Conservation (phyloP, 2,888 invertebrate species). For the Brenthis daphne region DNA sequence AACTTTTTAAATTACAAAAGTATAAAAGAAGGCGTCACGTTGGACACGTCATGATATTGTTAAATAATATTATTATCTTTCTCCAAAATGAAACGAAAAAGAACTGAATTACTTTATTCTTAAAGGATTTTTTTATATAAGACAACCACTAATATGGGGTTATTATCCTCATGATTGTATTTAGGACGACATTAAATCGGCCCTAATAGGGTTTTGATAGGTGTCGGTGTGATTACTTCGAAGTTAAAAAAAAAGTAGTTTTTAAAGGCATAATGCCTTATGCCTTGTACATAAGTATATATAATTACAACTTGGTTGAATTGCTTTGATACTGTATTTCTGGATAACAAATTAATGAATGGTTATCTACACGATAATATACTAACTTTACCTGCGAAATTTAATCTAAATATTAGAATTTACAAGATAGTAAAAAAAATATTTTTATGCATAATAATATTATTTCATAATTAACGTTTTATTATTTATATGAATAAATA, state of each 20-base stretch:
- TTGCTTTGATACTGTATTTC: too few species aligned
- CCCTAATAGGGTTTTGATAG: slow-evolving; percentile 7
- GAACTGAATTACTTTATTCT: slow-evolving; percentile 14
- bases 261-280: too few species aligned
- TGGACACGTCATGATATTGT: not conserved
- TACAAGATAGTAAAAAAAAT: too few species aligned
- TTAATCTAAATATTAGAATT: too few species aligned
- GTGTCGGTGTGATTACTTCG: not conserved
- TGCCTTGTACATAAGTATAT: too few species aligned
- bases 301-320: too few species aligned
- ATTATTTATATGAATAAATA: too few species aligned
- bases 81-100: slow-evolving; percentile 11
- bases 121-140: not conserved
- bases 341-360: too few species aligned
- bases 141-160: slow-evolving; percentile 8
- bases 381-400: too few species aligned
- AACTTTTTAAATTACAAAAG: not conserved
- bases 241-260: not conserved
- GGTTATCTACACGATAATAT: too few species aligned
- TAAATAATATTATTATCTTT: not conserved
- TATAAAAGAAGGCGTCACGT: not conserved
- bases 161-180: slow-evolving; percentile 7
- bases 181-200: slow-evolving; percentile 2
- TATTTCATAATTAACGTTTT: too few species aligned
- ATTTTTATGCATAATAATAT: too few species aligned